Base-by-base conservation (phyloP, 2,888 invertebrate genomes). In the Athrips mouffetella region DNA sequence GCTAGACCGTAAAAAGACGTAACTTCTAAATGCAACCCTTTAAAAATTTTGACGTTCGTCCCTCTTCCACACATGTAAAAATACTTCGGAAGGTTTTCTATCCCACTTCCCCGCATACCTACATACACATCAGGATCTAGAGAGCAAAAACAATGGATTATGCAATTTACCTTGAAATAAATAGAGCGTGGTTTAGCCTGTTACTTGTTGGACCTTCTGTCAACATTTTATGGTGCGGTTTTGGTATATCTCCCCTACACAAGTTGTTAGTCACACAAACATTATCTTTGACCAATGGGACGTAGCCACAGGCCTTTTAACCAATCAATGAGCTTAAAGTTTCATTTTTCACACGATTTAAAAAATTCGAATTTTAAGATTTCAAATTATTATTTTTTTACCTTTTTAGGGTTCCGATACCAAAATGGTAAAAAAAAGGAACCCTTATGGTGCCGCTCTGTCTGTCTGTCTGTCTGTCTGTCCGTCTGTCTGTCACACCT, bases 211-310 rank as follows among this genome's bases (percentile, higher is more conserved):
- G 67, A 62, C 69, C 67, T 69, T 73, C 73, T 79, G 84, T 82
- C 80, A 83, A 82, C 80, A 75, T 79, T 82, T 21, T 82, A 85
- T 67, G 84, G 82, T 80, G 37, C 67, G 75, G 65, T 70, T 76
- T 80, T 79, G 80, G 79, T 80, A 77, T 79, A 81, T 81, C 83
- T 80, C 80, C 81, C 80, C 81, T n/a, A n/a, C 79, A 78, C 78
- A 79, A 73, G 72, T 79, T 74, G 77, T 76, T 79, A 79, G 76
- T 77, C 73, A 65, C 70, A 75, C 78, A 78, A 85, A 83, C 73
- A 83, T 88, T 87, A 86, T 88, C 84, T 85, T 83, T 83, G 83
- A 76, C 89, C 89, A 89, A 89, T 89, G 78, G 80, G 65, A 79
- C 73, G 75, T 73, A 72, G 70, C 76, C 74, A 64, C 60, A 59